These are phyloP conservation scores for Latrodectus hesperus DNA, from an alignment of 2,888 invertebrate genomes.

Conservation along the genomic window DNA sequence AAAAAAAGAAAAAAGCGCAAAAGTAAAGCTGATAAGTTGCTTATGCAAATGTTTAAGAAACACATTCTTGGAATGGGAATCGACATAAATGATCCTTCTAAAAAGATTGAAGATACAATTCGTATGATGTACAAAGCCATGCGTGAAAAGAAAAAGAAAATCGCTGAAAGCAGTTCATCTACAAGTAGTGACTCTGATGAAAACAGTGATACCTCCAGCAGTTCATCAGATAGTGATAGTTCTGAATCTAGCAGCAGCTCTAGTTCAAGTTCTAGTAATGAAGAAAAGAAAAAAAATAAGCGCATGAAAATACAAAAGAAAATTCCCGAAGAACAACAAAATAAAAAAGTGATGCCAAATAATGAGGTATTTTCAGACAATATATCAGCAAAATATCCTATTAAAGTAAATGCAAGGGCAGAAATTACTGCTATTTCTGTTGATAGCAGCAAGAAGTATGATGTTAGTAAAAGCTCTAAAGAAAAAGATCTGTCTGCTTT, in stretches of 20 bases:
- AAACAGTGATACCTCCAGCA: conserved; percentile 6
- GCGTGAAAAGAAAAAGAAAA: conserved; percentile 37
- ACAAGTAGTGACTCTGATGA: conserved; percentile 27
- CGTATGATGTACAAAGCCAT: conserved; percentile 47
- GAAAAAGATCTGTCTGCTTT: background rate
- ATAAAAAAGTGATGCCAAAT: too few species aligned
- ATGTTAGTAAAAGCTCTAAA: background rate
- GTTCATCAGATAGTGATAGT: conserved; percentile 24
- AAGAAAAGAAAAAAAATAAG: background rate
- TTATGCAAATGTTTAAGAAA: conserved; percentile 47
- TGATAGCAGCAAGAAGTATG: background rate
- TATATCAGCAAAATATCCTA: too few species aligned
- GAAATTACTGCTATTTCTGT: too few species aligned
- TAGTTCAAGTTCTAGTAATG: conserved; percentile 22
- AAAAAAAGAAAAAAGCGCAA: conserved; percentile 23
- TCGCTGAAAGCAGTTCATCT: conserved; percentile 12
- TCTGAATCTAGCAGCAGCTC: conserved; percentile 3
- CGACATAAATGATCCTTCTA: conserved; percentile 19
- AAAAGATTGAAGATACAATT: conserved; percentile 43
- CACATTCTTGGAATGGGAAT: conserved; percentile 44
- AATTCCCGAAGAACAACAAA: background rate
- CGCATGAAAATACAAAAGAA: background rate
- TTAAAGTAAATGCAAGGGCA: too few species aligned
- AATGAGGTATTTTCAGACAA: too few species aligned
- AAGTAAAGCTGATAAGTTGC: conserved; percentile 37